Base-by-base conservation (phyloP, 2,888 invertebrate species). In the Dendrolimus houi region DNA sequence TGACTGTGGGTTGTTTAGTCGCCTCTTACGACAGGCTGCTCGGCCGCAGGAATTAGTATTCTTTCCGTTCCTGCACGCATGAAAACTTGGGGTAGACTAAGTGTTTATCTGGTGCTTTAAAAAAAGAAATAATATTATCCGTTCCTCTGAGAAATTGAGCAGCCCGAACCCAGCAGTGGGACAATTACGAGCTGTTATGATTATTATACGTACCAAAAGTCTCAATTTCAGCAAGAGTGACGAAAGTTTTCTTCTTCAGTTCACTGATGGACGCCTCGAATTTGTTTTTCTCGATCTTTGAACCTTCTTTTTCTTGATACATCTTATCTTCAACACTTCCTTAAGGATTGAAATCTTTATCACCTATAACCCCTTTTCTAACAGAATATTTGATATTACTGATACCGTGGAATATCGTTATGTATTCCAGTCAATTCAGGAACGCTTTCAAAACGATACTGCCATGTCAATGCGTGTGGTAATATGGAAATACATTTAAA, bases 261-360 rank as follows among this genome's bases (percentile, higher is more conserved):
- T 88, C 89, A 79, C 83, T 85, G 42, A 89, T 87, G 0, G 89
- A 85, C 2, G 82, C 75, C 62, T 87, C 87, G 57, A 90, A 89
- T 62, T 82, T 86, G 53, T 81, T 87, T 64, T 82, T 87, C 61
- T 84, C 84, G 53, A 69, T 65, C 68, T 67, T 74, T 1, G 73
- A 59, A 9, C 62, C 70, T n/a, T 81, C 82, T 41, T 64, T 70
- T 13, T 81, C 81, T 57, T 83, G 83, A 55, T 77, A 76, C 89
- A 89, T 89, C 69, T 77, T 29, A 89, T 89, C 47, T 47, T 12
- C 47, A 47, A 47, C 47, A 12, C 12, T 47, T 47, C 29, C 29
- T 29, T 29, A 29, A 29, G 29, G 6, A 29, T 29, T 29, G 29
- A 29, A 6, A 29, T 47, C 12, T 8, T 47, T 47, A 8, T 7